Evolutionary conservation across 2,113 vertebrate species (phyloP).

Genomic region (Hemiprocne comata): DNA sequence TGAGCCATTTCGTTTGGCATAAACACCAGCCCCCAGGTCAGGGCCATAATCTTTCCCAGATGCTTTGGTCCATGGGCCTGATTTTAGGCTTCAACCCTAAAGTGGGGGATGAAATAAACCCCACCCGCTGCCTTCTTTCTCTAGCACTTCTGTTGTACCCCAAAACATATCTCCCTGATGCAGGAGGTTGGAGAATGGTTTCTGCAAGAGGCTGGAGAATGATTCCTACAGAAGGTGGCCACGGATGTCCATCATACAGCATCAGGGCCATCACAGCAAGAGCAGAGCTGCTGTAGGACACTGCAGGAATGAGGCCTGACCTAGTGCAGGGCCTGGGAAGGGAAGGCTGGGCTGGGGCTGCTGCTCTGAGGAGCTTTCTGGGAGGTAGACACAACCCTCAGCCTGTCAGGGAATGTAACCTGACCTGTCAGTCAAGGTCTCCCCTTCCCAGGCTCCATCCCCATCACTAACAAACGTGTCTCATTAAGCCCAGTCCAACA

Average conservation of each 20-base stretch:
- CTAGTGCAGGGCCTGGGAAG: not conserved
- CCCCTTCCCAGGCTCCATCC: not conserved
- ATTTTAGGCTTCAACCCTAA: not conserved
- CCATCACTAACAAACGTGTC: not conserved
- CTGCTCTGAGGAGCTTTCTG: not conserved
- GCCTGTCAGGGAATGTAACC: not conserved
- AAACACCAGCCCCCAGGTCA: not conserved
- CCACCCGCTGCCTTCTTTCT: fast-evolving
- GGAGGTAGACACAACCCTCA: not conserved
- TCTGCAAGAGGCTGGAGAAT: too few relatives aligned
- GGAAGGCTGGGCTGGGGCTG: not conserved
- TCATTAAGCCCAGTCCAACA: not conserved
- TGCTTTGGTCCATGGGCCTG: not conserved
- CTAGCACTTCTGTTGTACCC: not conserved
- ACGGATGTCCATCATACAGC: not conserved
- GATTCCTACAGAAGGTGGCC: not conserved
- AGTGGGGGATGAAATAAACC: not conserved
- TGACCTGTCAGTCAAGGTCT: not conserved
- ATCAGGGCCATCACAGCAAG: fast-evolving
- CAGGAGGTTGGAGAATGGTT: not conserved
- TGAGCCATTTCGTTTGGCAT: not conserved
- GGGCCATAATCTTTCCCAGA: slow-evolving; percentile 5
- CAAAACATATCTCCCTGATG: not conserved
- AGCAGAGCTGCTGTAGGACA: fast-evolving
- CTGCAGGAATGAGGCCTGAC: not conserved